phyloP scores from a whole-genome alignment of 2,113 vertebrate genomes.

The Leucosticte australis region DNA sequence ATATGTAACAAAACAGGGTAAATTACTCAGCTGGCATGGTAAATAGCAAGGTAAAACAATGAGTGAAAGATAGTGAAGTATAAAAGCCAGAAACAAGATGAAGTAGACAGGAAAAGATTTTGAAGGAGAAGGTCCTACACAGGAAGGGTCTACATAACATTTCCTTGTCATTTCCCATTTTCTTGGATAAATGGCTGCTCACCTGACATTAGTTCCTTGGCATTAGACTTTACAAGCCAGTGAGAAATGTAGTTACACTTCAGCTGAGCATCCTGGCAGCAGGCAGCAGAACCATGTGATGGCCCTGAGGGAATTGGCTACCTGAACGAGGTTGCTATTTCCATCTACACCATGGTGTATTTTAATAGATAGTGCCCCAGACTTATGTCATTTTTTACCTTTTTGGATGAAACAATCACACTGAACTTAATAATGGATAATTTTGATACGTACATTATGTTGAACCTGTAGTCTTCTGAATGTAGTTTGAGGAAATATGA shows the following conservation, averaged over 20 bases:
- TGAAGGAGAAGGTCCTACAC: not conserved
- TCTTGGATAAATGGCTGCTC: not conserved
- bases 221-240: not conserved
- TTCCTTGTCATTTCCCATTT: not conserved
- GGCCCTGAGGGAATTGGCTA: not conserved
- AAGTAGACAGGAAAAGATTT: not conserved
- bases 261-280: not conserved
- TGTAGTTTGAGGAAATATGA: not conserved
- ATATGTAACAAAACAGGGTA: not conserved
- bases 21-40: not conserved
- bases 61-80: not conserved
- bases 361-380: not conserved
- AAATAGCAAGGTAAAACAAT: not conserved
- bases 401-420: not conserved
- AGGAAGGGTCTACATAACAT: accelerated
- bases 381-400: accelerated
- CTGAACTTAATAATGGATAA: not conserved
- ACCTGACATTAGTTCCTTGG: not conserved
- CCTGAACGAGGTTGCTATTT: not conserved
- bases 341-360: not conserved
- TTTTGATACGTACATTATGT: not conserved
- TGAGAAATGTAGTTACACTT: not conserved
- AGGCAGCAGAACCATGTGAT: not conserved
- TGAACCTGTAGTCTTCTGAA: not conserved
- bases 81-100: not conserved